Base-by-base conservation (phyloP, 64 coral and sea anemone genomes). In the Montipora foliosa region DNA sequence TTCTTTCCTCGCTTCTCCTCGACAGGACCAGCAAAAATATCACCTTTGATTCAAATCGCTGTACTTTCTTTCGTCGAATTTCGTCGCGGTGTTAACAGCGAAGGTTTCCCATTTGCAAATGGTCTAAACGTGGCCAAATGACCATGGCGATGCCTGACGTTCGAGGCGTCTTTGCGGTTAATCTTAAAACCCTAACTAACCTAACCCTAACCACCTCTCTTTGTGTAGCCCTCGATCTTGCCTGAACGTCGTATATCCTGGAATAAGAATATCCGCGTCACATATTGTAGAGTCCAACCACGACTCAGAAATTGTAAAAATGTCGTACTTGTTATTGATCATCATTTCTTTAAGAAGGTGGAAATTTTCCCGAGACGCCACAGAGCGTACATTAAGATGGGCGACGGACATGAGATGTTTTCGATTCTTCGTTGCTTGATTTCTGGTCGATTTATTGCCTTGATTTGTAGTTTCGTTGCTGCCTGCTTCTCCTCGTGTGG, bases 171-270 rank as follows among this genome's bases (percentile, higher is more conserved):
- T 25, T 25, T 25, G 25, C 25, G 25, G 25, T 25, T 25, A 25
- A 25, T 25, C 25, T 25, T 25, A n/a, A n/a, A 25, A 22, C 22
- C 22, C 22, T 22, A 22, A 22, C 22, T n/a, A n/a, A n/a, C 22
- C 22, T 22, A 22, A 22, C 22, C 22, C 22, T 22, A 22, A 22
- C 88, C 88, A 44, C 88, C 88, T 47, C 8, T 55, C 45, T 79
- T 79, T 90, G 11, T 68, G 88, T 12, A 45, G n/a, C 37, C 88
- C 88, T 46, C 88, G 88, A 68, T 90, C 88, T 79, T 79, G 88
- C 29, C 88, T 77, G 25, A 79, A 5, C 44, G 67, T 66, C 10
- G 49, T 77, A 79, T 66, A 90, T 8, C 88, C 76, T 79, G 74
- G 88, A 52, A 90, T 80, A 52, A 67, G 6, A 47, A 79, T 66